A percentile compares a stretch with the other conserved stretches of the same genome.
Evolutionary conservation across 2,113 vertebrate genomes (phyloP).

Genomic region (Cyanistes caeruleus): DNA sequence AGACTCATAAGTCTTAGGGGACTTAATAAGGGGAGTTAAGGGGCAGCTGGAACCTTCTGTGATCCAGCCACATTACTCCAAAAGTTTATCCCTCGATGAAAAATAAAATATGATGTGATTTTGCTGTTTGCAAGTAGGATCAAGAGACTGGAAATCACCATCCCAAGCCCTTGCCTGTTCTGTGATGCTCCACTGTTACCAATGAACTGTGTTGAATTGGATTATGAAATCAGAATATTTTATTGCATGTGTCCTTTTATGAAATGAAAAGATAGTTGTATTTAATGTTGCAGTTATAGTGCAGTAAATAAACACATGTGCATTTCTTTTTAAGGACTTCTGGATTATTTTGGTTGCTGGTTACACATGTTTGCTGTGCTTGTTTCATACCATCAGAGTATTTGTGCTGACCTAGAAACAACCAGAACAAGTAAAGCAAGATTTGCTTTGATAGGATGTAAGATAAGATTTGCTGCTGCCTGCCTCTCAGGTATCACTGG

Average conservation of each 20-base stretch:
- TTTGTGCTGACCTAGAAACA: conserved; percentile 8
- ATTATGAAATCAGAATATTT: conserved; percentile 11
- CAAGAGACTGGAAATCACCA: conserved; percentile 34
- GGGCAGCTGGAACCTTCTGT: background rate
- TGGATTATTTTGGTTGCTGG: background rate
- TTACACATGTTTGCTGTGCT: background rate
- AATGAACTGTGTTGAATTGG: background rate
- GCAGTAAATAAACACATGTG: conserved; percentile 39
- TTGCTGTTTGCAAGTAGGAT: conserved; percentile 25
- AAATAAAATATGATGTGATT: conserved; percentile 23
- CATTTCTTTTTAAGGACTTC: conserved; percentile 44
- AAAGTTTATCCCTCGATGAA: background rate
- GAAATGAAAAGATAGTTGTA: background rate
- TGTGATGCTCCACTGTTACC: background rate
- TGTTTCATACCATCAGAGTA: background rate
- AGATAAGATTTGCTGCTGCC: background rate
- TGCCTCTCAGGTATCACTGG: background rate
- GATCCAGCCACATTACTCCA: background rate
- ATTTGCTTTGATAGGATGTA: no score
- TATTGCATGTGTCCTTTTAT: conserved; percentile 37
- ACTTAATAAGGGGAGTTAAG: background rate
- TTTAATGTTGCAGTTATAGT: background rate
- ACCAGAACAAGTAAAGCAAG: background rate
- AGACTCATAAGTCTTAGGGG: background rate
- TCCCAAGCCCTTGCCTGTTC: background rate